Conservation (phyloP, 2,113 vertebrate species). For the Steatornis caripensis region DNA sequence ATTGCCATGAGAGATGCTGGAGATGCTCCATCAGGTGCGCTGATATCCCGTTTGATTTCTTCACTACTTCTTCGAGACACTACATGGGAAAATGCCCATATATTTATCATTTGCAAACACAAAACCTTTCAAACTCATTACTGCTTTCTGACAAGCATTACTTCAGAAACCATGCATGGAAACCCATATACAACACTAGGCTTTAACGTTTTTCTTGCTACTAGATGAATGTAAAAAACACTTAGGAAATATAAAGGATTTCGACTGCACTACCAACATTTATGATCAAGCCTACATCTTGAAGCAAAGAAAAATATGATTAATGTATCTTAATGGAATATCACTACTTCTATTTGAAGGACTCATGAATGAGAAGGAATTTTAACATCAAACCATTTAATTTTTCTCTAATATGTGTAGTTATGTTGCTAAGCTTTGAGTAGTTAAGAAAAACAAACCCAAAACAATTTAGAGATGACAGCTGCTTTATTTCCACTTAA, state of each 20-base stretch:
- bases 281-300: neutral
- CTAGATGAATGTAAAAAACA: no score
- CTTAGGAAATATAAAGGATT: neutral
- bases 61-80: slow-evolving; percentile 91
- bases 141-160: neutral
- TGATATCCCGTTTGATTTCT: slow-evolving; percentile 90
- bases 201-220: neutral
- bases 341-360: neutral
- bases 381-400: neutral
- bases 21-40: slow-evolving; percentile 79
- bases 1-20: slow-evolving; percentile 86
- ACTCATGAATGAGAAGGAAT: neutral
- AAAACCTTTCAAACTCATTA: neutral
- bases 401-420: neutral
- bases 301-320: neutral
- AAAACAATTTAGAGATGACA: neutral
- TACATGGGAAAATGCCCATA: slow-evolving; percentile 5
- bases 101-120: neutral
- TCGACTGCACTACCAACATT: neutral
- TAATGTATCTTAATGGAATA: neutral
- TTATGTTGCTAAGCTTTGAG: neutral
- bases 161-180: neutral
- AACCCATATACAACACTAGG: neutral
- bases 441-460: neutral
- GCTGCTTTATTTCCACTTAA: neutral